These are phyloP conservation scores for Saccostrea echinata DNA, from an alignment of 1,140 invertebrate genomes.

Conservation along the genomic window DNA sequence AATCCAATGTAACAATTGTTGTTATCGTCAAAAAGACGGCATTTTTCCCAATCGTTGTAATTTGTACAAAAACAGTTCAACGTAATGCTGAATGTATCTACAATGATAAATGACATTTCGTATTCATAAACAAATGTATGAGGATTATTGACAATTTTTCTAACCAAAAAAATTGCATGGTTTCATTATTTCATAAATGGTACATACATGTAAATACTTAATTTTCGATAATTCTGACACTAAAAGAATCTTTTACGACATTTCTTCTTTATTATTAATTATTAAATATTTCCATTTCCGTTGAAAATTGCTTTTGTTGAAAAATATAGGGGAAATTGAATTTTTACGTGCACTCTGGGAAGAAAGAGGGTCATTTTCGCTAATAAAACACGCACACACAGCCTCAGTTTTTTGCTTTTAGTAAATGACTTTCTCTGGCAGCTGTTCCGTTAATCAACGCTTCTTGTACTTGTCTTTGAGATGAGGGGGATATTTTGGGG, in stretches of 20 bases:
- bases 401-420: not conserved
- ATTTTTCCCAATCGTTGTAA: not conserved
- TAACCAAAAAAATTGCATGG: too few relatives aligned
- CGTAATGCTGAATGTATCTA: not conserved
- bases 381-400: not conserved
- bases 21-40: not conserved
- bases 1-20: conserved; percentile 13
- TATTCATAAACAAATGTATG: too few relatives aligned
- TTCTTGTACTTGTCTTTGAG: not conserved
- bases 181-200: too few relatives aligned
- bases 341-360: not conserved
- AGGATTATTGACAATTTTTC: too few relatives aligned
- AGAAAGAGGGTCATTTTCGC: conserved; percentile 8
- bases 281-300: too few relatives aligned
- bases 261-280: too few relatives aligned
- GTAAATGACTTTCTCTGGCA: conserved; percentile 30
- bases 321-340: not conserved
- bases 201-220: too few relatives aligned
- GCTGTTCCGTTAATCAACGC: conserved; percentile 12
- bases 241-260: too few relatives aligned
- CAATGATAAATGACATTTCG: not conserved
- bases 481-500: not conserved
- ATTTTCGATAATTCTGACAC: too few relatives aligned
- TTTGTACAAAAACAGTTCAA: not conserved
- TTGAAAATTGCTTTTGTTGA: too few relatives aligned